Percentiles rank a stretch among this genome's conserved stretches.
Evolutionary conservation across 2,888 invertebrate species (phyloP).

Genomic region (Palloptera scutellata): DNA sequence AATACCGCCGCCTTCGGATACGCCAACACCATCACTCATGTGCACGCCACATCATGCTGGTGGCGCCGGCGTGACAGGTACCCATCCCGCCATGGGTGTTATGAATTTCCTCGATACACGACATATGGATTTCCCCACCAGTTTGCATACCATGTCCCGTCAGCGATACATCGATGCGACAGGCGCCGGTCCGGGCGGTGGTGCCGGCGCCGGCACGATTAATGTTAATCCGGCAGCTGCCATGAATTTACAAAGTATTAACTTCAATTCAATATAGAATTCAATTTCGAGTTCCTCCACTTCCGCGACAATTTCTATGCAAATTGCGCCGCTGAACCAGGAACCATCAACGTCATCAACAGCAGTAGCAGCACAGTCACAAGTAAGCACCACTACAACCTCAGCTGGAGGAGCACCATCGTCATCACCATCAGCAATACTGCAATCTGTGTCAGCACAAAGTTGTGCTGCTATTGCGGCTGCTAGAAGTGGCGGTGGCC

Average conservation of each 20-base stretch:
- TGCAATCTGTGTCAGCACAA: conserved; percentile 29
- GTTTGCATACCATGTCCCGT: conserved; percentile 69
- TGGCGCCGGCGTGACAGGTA: conserved; percentile 44
- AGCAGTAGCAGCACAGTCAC: conserved; percentile 23
- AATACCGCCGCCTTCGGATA: conserved; percentile 64
- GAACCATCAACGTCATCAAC: conserved; percentile 27
- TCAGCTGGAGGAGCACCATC: conserved; percentile 1
- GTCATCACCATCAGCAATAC: conserved; percentile 24
- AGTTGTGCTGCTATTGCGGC: conserved; percentile 27
- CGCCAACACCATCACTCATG: conserved; percentile 67
- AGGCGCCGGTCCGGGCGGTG: conserved; percentile 47
- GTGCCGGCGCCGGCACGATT: conserved; percentile 56
- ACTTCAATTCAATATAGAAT: conserved; percentile 79
- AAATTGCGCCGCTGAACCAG: conserved; percentile 33
- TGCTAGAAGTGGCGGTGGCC: conserved; percentile 33
- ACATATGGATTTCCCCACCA: conserved; percentile 72
- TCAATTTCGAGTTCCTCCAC: conserved; percentile 52
- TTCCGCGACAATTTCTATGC: conserved; percentile 39
- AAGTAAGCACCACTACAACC: conserved; percentile 3
- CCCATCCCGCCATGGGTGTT: conserved; percentile 70
- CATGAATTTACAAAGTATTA: conserved; percentile 77
- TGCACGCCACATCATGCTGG: conserved; percentile 68
- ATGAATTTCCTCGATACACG: conserved; percentile 77
- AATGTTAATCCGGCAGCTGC: conserved; percentile 69
- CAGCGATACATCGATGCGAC: conserved; percentile 63